Base-by-base conservation (phyloP, 1,140 invertebrate species). In the Ceratoteleas bidentatus region DNA sequence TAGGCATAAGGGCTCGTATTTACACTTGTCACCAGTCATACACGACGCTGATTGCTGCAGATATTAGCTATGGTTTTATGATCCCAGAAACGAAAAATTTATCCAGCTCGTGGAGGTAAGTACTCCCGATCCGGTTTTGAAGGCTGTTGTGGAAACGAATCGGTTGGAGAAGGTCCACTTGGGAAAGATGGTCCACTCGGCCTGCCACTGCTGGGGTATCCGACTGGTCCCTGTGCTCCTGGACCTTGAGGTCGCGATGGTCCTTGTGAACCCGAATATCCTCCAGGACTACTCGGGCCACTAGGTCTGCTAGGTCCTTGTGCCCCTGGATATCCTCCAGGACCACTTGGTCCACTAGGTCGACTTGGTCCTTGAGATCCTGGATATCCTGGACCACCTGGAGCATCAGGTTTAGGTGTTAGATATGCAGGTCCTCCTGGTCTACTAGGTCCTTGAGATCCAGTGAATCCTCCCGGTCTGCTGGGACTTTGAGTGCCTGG, bases 91-190 rank as follows among this genome's bases (percentile, higher is more conserved):
- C 38, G 8, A 8, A 24, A 61, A 8, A 24, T 61, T 89, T 87
- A 88, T 70, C 87, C 85, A 60, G 86, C 84, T 32, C 83, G 85
- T n/a, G 87, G 87, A 9, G 89, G 88, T 49, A 90, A 82, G 66
- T 90, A 90, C 85, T 86, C 88, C 66, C 87, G 89, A 76, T 88
- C 84, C 72, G 88, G 88, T 73, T 89, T 85, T 6, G 85, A 70
- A 9, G 88, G 87, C 36, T 85, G 84, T 79, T 85, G 83, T 8
- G 85, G 58, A 50, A 87, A 87, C 13, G 65, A 13, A 24, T 61
- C 79, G 57, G 77, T 33, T 11, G 79, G 69, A 11, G 64, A 57
- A 52, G 70, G 83, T 53, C 84, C 87, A 15, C 83, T 81, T 32
- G 88, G 83, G 2, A 78, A 72, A 6, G 82, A 74, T 7, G 72